Evolutionary conservation across 2,797 vertebrate genomes (phyloP), one percentile per base, ranked within the genome.

Genomic region (Coregonus suidteri): DNA sequence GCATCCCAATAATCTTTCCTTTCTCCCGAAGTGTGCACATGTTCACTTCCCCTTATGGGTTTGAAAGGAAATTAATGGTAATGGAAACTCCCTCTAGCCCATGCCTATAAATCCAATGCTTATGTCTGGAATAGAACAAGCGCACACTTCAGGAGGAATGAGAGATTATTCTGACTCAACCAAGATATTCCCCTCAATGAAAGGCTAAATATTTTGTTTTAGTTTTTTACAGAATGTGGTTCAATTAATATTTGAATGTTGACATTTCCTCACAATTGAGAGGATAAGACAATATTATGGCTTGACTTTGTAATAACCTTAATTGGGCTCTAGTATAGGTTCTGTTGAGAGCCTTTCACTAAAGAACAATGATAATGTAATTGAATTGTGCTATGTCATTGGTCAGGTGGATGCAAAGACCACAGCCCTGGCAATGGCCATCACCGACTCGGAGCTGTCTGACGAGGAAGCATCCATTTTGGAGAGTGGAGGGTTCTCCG

Each of bases 401-500:
- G 84, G 3, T 35, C 92, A 99, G 98, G 96, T 99, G 92, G 98
- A 99, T 78, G 96, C 96, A 83, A 99, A 96, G 91, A 98, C 98
- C 74, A 98, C 98, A 0, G 97, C 98, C 0, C 85, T 99, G 92
- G 98, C 98, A 0, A 95, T 99, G 94, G 97, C 98, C 83, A 99
- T 99, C 89, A 99, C 98, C 0, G 98, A 99, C 93, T 99, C 98
- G 0, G 98, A 99, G 91, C 82, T 99, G 66, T 99, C 98, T 0
- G 98, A 99, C 53, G 98, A 99, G 78, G 98, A 99, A 84, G 98
- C 96, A 2, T 99, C 98, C 75, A 98, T 99, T 82, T 87, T 99
- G 89, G 98, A 99, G 89, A 99, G 97, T 0, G 98, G 97, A 0
- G 98, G 98, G 3, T 99, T 99, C 90, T 97, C 98, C 0, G 97